Base-by-base conservation (phyloP, 2,797 vertebrate genomes). In the Urophycis tenuis region DNA sequence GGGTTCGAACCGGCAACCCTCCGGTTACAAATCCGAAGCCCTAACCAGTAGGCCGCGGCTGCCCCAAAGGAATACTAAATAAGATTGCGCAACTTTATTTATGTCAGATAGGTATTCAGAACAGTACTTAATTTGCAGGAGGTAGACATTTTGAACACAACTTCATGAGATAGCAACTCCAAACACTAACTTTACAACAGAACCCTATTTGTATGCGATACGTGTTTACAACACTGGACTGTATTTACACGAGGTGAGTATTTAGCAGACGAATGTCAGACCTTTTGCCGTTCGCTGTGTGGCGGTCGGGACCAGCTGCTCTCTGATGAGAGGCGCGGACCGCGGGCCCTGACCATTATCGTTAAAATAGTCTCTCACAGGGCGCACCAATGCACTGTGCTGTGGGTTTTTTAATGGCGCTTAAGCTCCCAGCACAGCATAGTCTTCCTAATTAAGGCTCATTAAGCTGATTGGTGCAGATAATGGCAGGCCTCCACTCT, bases 381-480 rank as follows among this genome's bases (percentile, higher is more conserved):
- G 49, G 22, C 49, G 6, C 49, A 22, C n/a, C 75, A 81, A 83
- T 75, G 67, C 79, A 73, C 71, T n/a, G 49, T 15, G 49, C 19
- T 60, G 49, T 60, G 49, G 49, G 3, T 10, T 19, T 25, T 60
- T 83, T 79, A 22, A 78, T 71, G 29, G 83, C 41, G 76, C 77
- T 80, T 78, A 89, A 85, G 81, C 78, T 88, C n/a, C 19, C 81
- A 80, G 75, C 75, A 73, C 81, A 80, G 75, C 75, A 72, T 79
- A 79, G 49, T 73, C 77, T 82, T 87, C 75, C 84, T 80, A 85
- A 84, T 90, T 87, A 88, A 85, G 74, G 72, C 85, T 89, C 85
- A 88, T 90, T 90, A 82, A 72, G 74, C 78, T 84, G 84, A 90
- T 88, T 88, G 83, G 80, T 73, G 64, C 75, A 15, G 75, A 86